Conservation (phyloP, 1,140 invertebrate genomes). For the Diabrotica undecimpunctata region DNA sequence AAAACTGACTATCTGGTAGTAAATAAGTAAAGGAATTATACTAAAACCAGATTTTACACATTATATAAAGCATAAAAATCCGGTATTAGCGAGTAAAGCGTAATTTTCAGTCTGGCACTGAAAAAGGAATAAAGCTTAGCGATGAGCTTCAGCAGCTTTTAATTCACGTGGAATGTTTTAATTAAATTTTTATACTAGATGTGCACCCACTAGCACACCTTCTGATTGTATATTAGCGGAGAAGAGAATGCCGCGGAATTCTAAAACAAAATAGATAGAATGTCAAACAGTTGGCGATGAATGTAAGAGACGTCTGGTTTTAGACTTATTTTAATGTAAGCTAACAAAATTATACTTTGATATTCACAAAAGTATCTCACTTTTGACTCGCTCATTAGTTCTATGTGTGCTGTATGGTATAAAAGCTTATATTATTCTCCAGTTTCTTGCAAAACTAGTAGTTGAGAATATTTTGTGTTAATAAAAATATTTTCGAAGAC, state of each 20-base stretch:
- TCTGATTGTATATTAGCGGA: background rate
- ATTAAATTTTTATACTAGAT: constrained; percentile 24
- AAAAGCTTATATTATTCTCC: too few species aligned
- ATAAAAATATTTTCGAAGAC: too few species aligned
- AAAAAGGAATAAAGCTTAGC: constrained; percentile 14
- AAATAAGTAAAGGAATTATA: background rate
- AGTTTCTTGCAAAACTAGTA: too few species aligned
- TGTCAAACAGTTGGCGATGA: background rate
- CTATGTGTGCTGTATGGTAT: too few species aligned
- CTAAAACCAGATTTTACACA: background rate
- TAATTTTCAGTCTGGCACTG: background rate
- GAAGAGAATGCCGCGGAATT: too few species aligned
- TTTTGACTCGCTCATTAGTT: too few species aligned
- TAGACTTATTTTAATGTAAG: too few species aligned
- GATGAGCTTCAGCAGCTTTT: constrained; percentile 5
- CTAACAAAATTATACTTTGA: too few species aligned
- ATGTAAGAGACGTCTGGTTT: too few species aligned
- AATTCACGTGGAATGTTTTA: constrained; percentile 24
- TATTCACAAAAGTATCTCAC: too few species aligned
- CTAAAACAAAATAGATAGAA: background rate
- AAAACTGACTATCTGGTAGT: too few species aligned
- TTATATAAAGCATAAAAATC: background rate
- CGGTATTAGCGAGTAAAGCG: background rate
- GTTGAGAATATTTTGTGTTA: too few species aligned
- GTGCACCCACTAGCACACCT: background rate